Evolutionary conservation across 2,888 invertebrate species (phyloP).

Genomic region (Eilema caniola): DNA sequence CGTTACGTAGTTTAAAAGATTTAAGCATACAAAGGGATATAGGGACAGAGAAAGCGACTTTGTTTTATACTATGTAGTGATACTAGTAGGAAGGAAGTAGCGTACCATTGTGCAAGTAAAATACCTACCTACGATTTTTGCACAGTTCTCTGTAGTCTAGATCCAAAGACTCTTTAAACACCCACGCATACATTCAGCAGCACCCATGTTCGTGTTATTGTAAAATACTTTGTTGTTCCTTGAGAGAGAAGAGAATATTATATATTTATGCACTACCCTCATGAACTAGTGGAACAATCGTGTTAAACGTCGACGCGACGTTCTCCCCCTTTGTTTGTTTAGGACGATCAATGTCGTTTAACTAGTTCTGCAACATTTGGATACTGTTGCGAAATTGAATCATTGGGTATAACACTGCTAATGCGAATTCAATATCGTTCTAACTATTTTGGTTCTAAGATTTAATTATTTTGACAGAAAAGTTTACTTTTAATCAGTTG

Average conservation of each 20-base stretch:
- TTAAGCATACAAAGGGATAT: no score
- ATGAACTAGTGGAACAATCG: constrained; percentile 35
- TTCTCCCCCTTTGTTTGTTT: constrained; percentile 60
- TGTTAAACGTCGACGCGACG: constrained; percentile 25
- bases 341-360: constrained; percentile 63
- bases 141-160: not conserved
- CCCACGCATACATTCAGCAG: not conserved
- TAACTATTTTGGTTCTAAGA: constrained; percentile 23
- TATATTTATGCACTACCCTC: constrained; percentile 45
- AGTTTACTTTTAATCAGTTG: not conserved
- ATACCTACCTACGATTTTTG: no score
- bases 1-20: no score
- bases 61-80: no score
- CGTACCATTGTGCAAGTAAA: no score
- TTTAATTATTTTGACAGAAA: constrained; percentile 16
- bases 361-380: constrained; percentile 51
- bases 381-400: constrained; percentile 44
- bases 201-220: not conserved
- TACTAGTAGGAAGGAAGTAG: no score
- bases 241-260: not conserved
- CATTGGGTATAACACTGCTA: constrained; percentile 34
- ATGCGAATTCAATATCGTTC: constrained; percentile 33
- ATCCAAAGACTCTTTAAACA: not conserved
- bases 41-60: no score
- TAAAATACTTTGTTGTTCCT: not conserved